These are phyloP conservation scores for Alectoris magna DNA, from an alignment of 2,797 vertebrate species.

Conservation along the genomic window DNA sequence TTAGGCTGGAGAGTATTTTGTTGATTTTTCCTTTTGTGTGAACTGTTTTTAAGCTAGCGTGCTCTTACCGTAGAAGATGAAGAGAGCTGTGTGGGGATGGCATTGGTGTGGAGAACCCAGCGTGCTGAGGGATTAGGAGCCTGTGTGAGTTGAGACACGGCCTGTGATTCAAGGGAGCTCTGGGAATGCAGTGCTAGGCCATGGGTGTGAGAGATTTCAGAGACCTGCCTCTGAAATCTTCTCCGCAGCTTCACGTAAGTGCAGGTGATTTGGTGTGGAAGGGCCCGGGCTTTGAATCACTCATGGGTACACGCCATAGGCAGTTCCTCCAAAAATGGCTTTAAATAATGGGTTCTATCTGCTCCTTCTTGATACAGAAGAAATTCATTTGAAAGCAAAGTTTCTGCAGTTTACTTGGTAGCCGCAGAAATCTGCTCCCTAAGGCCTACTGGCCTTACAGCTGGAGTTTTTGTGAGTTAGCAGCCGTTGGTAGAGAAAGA, in stretches of 20 bases:
- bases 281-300: background rate
- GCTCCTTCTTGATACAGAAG: background rate
- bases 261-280: background rate
- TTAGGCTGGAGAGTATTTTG: background rate
- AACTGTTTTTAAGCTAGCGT: background rate
- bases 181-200: background rate
- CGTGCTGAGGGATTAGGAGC: background rate
- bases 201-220: background rate
- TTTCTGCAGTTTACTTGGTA: background rate
- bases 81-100: background rate
- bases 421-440: background rate
- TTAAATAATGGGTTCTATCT: background rate
- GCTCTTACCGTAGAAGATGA: background rate
- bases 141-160: background rate
- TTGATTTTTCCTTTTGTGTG: accelerated
- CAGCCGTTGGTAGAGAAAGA: background rate
- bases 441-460: background rate
- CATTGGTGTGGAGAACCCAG: accelerated
- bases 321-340: background rate
- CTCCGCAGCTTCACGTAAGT: background rate
- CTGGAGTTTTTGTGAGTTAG: background rate
- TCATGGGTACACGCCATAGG: background rate
- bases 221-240: background rate
- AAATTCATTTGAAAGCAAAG: background rate
- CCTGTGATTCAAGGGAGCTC: background rate